Conservation (phyloP, 2,888 invertebrate genomes). For the Stenchaetothrips biformis region DNA sequence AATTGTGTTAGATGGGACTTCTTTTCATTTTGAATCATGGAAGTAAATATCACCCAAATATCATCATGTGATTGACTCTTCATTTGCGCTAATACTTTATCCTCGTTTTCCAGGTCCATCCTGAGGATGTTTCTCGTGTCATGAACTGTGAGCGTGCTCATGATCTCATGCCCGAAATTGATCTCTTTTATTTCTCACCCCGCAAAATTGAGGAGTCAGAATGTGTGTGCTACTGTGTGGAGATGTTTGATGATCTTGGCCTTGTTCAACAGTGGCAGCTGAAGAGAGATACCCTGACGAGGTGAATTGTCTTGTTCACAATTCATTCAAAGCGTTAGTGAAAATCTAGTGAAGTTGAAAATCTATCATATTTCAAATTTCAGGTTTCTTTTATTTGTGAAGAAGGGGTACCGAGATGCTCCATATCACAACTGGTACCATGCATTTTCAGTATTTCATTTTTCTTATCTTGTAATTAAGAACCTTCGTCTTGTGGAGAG, state of each 20-base stretch:
- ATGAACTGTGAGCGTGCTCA: constrained; percentile 54
- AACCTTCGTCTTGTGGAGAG: constrained; percentile 58
- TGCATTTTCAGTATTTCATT: constrained; percentile 77
- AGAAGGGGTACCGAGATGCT: constrained; percentile 72
- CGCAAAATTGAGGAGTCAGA: constrained; percentile 50
- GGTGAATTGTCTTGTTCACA: constrained; percentile 41
- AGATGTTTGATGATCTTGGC: constrained; percentile 69
- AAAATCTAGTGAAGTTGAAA: constrained; percentile 2
- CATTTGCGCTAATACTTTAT: neutral
- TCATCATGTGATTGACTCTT: neutral
- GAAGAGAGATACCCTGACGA: constrained; percentile 57
- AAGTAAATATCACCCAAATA: neutral
- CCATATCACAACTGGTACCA: constrained; percentile 88
- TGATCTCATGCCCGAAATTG: constrained; percentile 48
- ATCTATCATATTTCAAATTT: constrained; percentile 32
- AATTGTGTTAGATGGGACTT: neutral
- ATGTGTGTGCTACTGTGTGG: constrained; percentile 57
- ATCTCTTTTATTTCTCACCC: constrained; percentile 54
- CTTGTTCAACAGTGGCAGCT: constrained; percentile 65
- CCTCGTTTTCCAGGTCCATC: constrained; percentile 32
- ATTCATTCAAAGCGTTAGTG: neutral
- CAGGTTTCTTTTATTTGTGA: constrained; percentile 69
- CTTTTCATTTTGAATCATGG: neutral
- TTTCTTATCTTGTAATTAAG: constrained; percentile 67
- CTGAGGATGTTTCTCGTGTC: constrained; percentile 50